Evolutionary conservation across 2,113 vertebrate species (phyloP), one percentile per base, ranked within the genome.

Genomic region (Ctenomys sociabilis): DNA sequence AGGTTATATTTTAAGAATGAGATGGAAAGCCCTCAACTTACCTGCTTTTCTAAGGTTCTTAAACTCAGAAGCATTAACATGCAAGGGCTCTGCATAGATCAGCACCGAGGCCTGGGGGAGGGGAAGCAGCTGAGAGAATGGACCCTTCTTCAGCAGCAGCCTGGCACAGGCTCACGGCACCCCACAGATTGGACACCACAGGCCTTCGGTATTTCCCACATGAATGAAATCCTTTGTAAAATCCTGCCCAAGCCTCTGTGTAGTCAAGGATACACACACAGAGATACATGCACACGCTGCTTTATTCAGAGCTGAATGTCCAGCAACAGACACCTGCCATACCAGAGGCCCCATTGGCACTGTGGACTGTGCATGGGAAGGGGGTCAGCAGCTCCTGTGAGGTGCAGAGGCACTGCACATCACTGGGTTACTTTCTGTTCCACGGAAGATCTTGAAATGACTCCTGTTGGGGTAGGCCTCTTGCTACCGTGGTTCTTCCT

Each of bases 221-320:
- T 63, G 78, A 88, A 66, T 35, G 61, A 24, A 82, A 52, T 35
- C 59, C 0, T 70, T 63, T 45, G 70, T 63, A 37, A 81, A 57
- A 40, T 26, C 32, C 11, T 80, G 77, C 84, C 7, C 85, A 54
- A 84, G 57, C 54, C 54, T 43, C 17, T 40, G 59, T 78, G 92
- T 7, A 96, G 7, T 35, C 24, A 26, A 61, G 57, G 54, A 63
- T 70, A 85, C 52, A 78, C 28, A 45, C 8, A 52, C 5, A 63
- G 5, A 61, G 30, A 66, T 35, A 14, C 6, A 82, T n/a, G 17
- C 77, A 52, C 28, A 80, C 16, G 21, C 77, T 21, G 37, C 70
- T 80, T 96, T 91, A 96, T 85, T 93, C 63, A 54, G 72, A 26
- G 78, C 57, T 86, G 86, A 78, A 92, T 40, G 32, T 37, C 72